Percentiles rank a stretch among this genome's conserved stretches.
Evolutionary conservation across 2,888 invertebrate genomes (phyloP).

Genomic region (Odontothrips loti): DNA sequence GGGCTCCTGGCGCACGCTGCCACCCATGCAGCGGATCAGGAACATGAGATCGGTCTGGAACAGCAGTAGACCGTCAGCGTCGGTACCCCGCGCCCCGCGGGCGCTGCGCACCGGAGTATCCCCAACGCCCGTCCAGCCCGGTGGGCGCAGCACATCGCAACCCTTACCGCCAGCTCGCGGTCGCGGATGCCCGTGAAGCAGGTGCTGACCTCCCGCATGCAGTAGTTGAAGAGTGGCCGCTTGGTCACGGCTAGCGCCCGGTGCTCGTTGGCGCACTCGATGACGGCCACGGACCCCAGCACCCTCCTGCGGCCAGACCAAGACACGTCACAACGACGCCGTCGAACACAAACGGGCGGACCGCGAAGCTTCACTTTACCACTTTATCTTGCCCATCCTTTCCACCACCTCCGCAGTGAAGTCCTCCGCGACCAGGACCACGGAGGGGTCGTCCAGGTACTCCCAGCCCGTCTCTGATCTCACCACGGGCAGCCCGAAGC

Average conservation of each 20-base stretch:
- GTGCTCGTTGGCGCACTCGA: neutral
- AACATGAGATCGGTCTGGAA: neutral
- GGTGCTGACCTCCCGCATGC: neutral
- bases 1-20: neutral
- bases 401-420: neutral
- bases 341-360: neutral
- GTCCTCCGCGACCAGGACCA: neutral
- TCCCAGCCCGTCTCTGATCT: neutral
- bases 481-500: neutral
- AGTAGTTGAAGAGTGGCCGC: neutral
- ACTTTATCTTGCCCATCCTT: neutral
- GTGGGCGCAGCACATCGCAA: neutral
- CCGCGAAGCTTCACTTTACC: neutral
- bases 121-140: neutral
- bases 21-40: neutral
- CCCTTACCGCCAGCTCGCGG: neutral
- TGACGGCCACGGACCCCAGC: neutral
- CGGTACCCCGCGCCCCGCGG: neutral
- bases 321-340: neutral
- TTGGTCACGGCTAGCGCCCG: neutral
- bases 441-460: slow-evolving; percentile 1
- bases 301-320: neutral
- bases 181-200: slow-evolving; percentile 10
- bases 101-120: neutral
- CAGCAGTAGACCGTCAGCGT: neutral